These are phyloP conservation scores for Lepidocolaptes lacrymiger DNA, from an alignment of 2,797 vertebrate genomes.

Conservation along the genomic window DNA sequence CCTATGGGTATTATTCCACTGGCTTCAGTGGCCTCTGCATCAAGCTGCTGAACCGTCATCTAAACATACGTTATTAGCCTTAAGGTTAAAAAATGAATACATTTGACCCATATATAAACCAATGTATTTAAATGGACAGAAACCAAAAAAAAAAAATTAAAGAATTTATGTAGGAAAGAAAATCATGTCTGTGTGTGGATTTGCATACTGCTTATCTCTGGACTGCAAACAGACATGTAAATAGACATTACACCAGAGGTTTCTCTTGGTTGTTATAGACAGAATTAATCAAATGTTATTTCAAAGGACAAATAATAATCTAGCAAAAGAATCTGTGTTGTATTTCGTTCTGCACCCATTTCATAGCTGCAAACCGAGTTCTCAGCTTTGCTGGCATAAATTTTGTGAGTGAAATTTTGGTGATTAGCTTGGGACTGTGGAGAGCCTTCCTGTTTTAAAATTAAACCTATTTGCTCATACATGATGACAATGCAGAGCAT, in stretches of 20 bases:
- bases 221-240: background rate
- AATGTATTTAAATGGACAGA: background rate
- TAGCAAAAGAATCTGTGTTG: background rate
- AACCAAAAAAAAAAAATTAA: background rate
- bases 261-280: background rate
- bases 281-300: background rate
- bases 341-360: background rate
- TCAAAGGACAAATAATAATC: background rate
- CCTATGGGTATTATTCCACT: background rate
- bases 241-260: background rate
- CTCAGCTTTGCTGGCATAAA: background rate
- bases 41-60: background rate
- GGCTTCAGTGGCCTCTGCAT: background rate
- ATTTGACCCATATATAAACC: background rate
- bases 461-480: background rate
- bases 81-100: background rate
- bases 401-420: background rate
- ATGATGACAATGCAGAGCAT: background rate
- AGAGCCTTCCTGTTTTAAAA: background rate
- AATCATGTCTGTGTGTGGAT: background rate
- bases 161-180: background rate
- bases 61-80: rapidly evolving
- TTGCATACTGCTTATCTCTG: background rate
- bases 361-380: background rate
- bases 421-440: background rate